Base-by-base conservation (phyloP, 2,888 invertebrate species). In the Lasius fuliginosus region DNA sequence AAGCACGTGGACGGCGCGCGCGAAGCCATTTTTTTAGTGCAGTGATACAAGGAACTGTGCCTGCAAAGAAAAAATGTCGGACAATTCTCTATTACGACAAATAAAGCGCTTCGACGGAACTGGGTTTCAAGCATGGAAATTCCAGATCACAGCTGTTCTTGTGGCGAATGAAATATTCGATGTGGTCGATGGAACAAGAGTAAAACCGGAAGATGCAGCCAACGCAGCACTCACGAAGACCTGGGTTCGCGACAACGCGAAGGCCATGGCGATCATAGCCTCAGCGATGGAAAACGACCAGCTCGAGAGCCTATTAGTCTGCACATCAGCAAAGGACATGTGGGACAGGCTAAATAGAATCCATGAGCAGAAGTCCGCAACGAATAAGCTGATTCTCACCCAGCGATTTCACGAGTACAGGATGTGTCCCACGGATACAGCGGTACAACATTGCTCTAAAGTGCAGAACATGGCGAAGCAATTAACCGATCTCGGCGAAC, bases 401-500 rank as follows among this genome's bases (percentile, higher is more conserved):
- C 85, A 90, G 49, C 77, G 79, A 9, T 91, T 91, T 65, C 86
- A 91, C 23, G 82, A 83, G 0, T 87, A 88, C 40, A 46, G 56
- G 5, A 89, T 89, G 89, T 62, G 46, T 0, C 15, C 86, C 9
- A 88, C 69, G 11, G 92, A 93, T 42, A n/a, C 56, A 11, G 11
- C n/a, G 8, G 3, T 58, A 1, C 23, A 58, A 23, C 56, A 58
- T 9, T 58, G 8, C 3, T 84, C 85, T 5, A 86, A 93, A 1
- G 90, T 90, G 0, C 89, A 92, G 65, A 92, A 92, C 71, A 85
- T 93, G 8, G 64, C 91, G 1, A 92, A 91, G 79, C 81, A 92
- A 91, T 68, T 93, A 82, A 92, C 23, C 18, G 23, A 23, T 3
- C 6, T 56, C 0, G 23, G n/a, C 3, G 56, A 56, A 23, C 2